Evolutionary conservation across 2,113 vertebrate species (phyloP).

Genomic region (Bucco capensis): DNA sequence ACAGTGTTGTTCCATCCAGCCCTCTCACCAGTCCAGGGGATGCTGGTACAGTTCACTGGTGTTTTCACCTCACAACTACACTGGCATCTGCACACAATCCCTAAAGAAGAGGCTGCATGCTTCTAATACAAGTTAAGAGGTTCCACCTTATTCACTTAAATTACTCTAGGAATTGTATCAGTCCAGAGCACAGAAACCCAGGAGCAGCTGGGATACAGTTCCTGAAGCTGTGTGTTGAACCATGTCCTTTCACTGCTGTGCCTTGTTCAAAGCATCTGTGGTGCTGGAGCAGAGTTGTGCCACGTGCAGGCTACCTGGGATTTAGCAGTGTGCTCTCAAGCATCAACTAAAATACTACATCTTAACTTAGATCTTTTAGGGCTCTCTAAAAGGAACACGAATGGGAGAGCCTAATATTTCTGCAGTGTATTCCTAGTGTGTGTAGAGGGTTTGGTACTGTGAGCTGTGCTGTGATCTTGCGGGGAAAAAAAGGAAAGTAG

Average conservation of each 20-base stretch:
- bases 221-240: not conserved
- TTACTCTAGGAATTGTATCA: not conserved
- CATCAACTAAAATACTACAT: not conserved
- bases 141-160: not conserved
- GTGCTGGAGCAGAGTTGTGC: not conserved
- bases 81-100: too few species aligned
- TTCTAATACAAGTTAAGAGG: not conserved
- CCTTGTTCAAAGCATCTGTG: not conserved
- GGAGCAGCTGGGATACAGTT: not conserved
- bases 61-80: not conserved
- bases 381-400: not conserved
- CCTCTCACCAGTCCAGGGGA: accelerated
- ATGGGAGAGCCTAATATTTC: not conserved
- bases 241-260: not conserved
- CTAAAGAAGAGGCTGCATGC: not conserved
- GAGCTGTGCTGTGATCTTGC: not conserved
- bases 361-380: not conserved
- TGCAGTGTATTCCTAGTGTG: not conserved
- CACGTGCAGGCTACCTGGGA: not conserved
- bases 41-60: accelerated
- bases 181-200: not conserved
- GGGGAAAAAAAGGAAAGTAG: not conserved
- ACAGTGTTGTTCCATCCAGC: not conserved
- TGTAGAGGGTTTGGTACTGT: not conserved
- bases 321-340: not conserved